Evolutionary conservation across 2,797 vertebrate species (phyloP), one percentile per base, ranked within the genome.

Genomic region (Poeciliopsis turneri): DNA sequence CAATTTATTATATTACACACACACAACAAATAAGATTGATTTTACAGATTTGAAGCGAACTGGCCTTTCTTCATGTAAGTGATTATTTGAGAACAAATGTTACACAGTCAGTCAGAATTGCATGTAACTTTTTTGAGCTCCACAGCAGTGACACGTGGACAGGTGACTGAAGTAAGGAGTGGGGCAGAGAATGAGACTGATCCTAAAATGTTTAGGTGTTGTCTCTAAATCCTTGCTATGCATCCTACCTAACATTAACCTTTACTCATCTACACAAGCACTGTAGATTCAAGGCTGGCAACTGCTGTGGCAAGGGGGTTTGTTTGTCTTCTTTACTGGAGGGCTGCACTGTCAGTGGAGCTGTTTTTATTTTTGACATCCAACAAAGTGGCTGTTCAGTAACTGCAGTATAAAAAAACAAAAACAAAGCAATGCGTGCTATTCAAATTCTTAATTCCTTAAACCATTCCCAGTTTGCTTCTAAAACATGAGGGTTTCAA

Each of bases 141-240:
- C 89, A 89, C 94, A 95, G 94, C 92, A 87, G 86, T 92, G 92
- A 86, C 87, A 89, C 81, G 25, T 30, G 87, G 89, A 89, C 86
- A 90, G 81, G 84, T 92, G 88, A 90, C 86, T 89, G 87, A 94
- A 93, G 94, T 94, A 95, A 94, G 93, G 84, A 91, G 76, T 68
- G 84, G 88, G 90, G 82, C 84, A 88, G 82, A 90, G 83, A 90
- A 85, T 87, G 80, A 88, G 81, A 91, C 76, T 91, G 82, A 84
- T 90, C 89, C 90, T 78, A 80, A 85, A 76, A 79, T 90, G 84
- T 93, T 86, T 91, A 66, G 78, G 79, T 94, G 91, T 94, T 91
- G 92, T 94, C 88, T 93, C 87, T 92, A 86, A 46, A 93, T 91
- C 91, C 86, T 86, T 92, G 89, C 85, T 89, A 90, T 92, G 92